Conservation (phyloP, 2,113 vertebrate genomes). For the Blennius ocellaris region DNA sequence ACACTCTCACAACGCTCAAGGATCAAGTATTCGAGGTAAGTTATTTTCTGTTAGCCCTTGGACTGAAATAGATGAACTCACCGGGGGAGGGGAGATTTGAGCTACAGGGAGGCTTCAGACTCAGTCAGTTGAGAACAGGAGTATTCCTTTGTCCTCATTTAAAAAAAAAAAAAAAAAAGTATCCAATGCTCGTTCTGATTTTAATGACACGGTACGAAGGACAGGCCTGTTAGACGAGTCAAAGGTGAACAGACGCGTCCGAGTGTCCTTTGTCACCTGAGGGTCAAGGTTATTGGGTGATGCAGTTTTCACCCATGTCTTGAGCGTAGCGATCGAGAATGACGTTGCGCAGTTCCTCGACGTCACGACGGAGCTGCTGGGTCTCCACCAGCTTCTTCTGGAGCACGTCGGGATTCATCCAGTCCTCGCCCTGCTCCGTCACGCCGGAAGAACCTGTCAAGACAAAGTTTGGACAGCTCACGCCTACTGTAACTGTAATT, state of each 20-base stretch:
- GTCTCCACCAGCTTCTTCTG: slow-evolving; percentile 90
- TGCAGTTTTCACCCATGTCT: slow-evolving; percentile 99
- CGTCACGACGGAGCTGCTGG: slow-evolving; percentile 90
- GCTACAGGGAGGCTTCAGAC: slow-evolving; percentile 59
- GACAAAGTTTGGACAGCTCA: neutral
- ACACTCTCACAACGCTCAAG: slow-evolving; percentile 56
- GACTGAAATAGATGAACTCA: slow-evolving; percentile 74
- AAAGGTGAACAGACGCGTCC: slow-evolving; percentile 9
- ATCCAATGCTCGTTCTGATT: slow-evolving; percentile 55
- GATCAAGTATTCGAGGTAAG: slow-evolving; percentile 80
- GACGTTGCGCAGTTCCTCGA: slow-evolving; percentile 92
- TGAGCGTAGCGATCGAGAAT: slow-evolving; percentile 97
- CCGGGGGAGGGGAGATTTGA: slow-evolving; percentile 44
- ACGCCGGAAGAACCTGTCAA: slow-evolving; percentile 80
- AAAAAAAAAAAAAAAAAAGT: slow-evolving; percentile 38
- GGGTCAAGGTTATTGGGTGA: slow-evolving; percentile 80
- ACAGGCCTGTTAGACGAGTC: slow-evolving; percentile 12
- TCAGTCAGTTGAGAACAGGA: slow-evolving; percentile 50
- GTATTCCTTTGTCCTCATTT: slow-evolving; percentile 67
- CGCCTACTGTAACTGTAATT: too few relatives aligned
- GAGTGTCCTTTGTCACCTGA: slow-evolving; percentile 16
- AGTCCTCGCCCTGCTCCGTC: slow-evolving; percentile 82
- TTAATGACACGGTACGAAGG: slow-evolving; percentile 38
- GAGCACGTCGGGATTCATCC: slow-evolving; percentile 87
- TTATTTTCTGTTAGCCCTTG: slow-evolving; percentile 77